Base-by-base conservation (phyloP, 2,113 vertebrate species). In the Grantiella picta region DNA sequence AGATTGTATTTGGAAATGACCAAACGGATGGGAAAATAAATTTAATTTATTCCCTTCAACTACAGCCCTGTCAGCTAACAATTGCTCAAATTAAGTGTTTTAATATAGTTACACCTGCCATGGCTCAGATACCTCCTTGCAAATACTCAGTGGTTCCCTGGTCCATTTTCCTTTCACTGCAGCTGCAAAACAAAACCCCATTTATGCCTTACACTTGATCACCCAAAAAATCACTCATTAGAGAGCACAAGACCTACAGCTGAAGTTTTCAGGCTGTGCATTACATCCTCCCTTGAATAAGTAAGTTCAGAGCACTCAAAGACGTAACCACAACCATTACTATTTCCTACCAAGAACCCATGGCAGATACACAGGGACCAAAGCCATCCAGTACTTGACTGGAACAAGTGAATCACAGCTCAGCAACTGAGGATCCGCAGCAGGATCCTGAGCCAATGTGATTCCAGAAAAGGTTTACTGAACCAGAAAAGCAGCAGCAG, bases 381-480 rank as follows among this genome's bases (percentile, higher is more conserved):
- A 69, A 94, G 79, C 69, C 75, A 68, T 19, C 27, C 76, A 86
- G 65, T 21, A 60, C 64, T 75, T 4, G 8, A 81, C 29, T 52
- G 76, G 93, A 95, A 96, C 79, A 90, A 96, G 90, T 94, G 91
- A 95, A 97, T 96, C 95, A 94, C 91, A 80, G 85, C 76, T 42
- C 92, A 71, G 88, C 88, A 80, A 86, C 47, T 0, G 1, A 93
- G 89, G 92, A 97, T 92, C 92, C 2, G 72, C 94, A 94, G 94
- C 92, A 94, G 60, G 76, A 96, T 90, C 91, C 95, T 21, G 25
- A 95, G 93, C 95, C 94, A 96, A 78, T 6, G 72, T 52, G 82
- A 94, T 56, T 95, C 94, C 94, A 96, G 95, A 96, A 94, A 95
- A 93, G 96, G 95, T 96, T 93, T 92, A 95, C 19, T 89, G 95